Evolutionary conservation across 2,888 invertebrate genomes (phyloP).

Genomic region (Thyatira batis): DNA sequence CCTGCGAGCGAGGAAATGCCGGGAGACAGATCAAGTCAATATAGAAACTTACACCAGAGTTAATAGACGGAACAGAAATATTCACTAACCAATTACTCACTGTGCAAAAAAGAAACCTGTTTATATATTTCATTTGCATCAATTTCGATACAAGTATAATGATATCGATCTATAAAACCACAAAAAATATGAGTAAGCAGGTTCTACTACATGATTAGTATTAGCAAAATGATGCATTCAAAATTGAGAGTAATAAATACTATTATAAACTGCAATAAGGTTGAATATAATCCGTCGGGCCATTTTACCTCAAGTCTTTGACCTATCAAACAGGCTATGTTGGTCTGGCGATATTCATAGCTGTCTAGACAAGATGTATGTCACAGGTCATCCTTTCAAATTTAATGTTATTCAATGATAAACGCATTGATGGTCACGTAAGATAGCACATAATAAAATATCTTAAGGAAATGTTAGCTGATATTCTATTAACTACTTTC

Average conservation of each 20-base stretch:
- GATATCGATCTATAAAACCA: not conserved
- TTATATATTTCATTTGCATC: slow-evolving; percentile 1
- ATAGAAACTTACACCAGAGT: too few species aligned
- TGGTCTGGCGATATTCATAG: not conserved
- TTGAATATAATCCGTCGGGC: not conserved
- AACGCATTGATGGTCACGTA: too few species aligned
- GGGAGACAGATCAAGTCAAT: too few species aligned
- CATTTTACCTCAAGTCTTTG: not conserved
- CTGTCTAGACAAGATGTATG: not conserved
- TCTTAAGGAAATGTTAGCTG: too few species aligned
- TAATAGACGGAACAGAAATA: too few species aligned
- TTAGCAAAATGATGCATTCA: not conserved
- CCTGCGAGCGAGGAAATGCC: too few species aligned
- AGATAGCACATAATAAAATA: too few species aligned
- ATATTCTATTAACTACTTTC: too few species aligned
- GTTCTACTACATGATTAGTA: not conserved
- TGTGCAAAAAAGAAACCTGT: not conserved
- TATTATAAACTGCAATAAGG: not conserved
- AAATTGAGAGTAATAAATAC: not conserved
- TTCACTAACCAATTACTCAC: not conserved
- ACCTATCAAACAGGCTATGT: not conserved
- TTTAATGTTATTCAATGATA: too few species aligned
- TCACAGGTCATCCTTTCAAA: not conserved
- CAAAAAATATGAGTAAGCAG: not conserved
- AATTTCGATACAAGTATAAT: not conserved